Evolutionary conservation across 2,113 vertebrate species (phyloP), one percentile per base, ranked within the genome.

Genomic region (Catagonus wagneri): DNA sequence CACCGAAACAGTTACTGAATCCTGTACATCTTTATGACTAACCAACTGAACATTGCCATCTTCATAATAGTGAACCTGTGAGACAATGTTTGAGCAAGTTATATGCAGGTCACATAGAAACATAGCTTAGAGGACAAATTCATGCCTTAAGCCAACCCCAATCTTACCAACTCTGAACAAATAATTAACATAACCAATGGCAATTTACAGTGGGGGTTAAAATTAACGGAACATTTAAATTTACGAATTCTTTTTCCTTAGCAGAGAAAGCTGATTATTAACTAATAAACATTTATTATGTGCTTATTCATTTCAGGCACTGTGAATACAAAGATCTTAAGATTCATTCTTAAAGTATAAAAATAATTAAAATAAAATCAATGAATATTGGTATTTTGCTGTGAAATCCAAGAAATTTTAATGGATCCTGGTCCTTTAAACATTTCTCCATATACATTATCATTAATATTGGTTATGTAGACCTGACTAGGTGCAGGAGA

Each of bases 11-110:
- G 98, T 98, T 95, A 99, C 90, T 78, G 99, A 98, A 94, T 99
- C 99, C 98, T 99, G 99, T 84, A 99, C 97, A 75, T 99, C 99
- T 98, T 99, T 99, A 97, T 99, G 99, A 98, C 99, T 99, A 97
- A 99, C 99, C 97, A 99, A 98, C 52, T 99, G 99, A 83, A 99
- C 99, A 2, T 99, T 99, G 88, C 99, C 99, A 97, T 99, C 99
- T 98, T 99, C 99, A 83, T 99, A 99, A 98, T 99, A 99, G 98
- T 99, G 99, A 78, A 99, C 99, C 99, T 99, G 97, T 72, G 71
- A 90, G 68, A 96, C 16, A 89, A 61, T 27, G 72, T 60, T 94
- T 81, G 50, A 96, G 36, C 58, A 81, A 66, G 65, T 95, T 91
- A 81, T 63, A 23, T n/a, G 17, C 14, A 75, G 27, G 66, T 93